Base-by-base conservation (phyloP, 2,888 invertebrate species). In the Teleogryllus oceanicus region DNA sequence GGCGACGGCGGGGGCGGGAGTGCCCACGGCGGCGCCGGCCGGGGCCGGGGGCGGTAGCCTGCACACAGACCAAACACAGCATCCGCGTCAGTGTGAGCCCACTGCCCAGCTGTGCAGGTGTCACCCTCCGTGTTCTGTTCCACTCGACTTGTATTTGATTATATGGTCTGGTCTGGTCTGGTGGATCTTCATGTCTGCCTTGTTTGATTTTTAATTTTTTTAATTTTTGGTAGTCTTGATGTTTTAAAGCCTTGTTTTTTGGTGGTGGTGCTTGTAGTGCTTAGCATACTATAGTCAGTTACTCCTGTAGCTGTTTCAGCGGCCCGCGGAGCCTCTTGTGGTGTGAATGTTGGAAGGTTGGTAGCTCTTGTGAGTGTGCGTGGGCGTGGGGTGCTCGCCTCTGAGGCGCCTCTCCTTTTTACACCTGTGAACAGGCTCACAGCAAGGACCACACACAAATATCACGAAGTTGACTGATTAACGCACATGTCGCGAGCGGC, bases 1-100 rank as follows among this genome's bases (percentile, higher is more conserved):
- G 62, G 62, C 62, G 62, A 62, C 13, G 62, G 62, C 62, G 62
- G n/a, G 16, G 62, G 62, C 62, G 62, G 62, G 16, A 13, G 62
- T 13, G 62, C 16, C 62, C 16, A 37, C 37, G 37, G n/a, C 16
- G 62, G 62, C 62, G 62, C 13, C 13, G 62, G 62, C 62, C 16
- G 16, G 16, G n/a, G 62, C 62, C 62, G 62, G 62, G 62, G 62
- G 62, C 62, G 62, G 13, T 13, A 62, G 62, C 62, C 62, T 62
- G 62, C 62, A 62, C 62, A 62, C 62, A 62, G 62, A 62, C 62
- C 62, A 62, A 62, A 62, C 62, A 62, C 62, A 62, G 62, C 62
- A 62, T n/a, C 62, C n/a, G 62, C 62, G 62, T 62, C 62, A 62
- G n/a, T 62, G n/a, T 62, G 62, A 62, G 62, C n/a, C 62, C 62